A percentile compares a stretch with the other conserved stretches of the same genome.
These are phyloP conservation scores for Meteorus colon DNA, from an alignment of 2,888 invertebrate genomes.

Conservation along the genomic window DNA sequence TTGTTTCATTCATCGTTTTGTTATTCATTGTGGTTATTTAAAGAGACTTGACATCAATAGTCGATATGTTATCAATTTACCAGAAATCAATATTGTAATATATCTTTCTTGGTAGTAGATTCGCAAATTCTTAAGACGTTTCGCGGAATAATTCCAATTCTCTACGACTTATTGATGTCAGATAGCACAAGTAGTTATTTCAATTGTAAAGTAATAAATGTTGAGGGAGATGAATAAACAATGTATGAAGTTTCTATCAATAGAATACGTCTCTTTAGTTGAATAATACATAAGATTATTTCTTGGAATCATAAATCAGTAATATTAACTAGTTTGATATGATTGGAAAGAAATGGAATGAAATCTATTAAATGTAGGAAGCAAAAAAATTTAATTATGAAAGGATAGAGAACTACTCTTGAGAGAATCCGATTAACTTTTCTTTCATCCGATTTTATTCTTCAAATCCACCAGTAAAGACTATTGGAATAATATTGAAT, in stretches of 20 bases:
- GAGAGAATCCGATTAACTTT: constrained; percentile 46
- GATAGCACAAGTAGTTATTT: too few species aligned
- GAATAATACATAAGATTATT: background rate
- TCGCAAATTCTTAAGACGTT: too few species aligned
- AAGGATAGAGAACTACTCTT: constrained; percentile 37
- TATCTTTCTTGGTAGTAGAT: too few species aligned
- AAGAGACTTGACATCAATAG: background rate
- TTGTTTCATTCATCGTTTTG: background rate
- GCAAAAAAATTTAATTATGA: constrained; percentile 43
- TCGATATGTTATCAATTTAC: background rate
- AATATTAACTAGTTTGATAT: background rate
- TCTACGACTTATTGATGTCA: too few species aligned
- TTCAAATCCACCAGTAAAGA: constrained; percentile 18
- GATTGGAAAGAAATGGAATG: background rate
- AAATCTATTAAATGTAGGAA: background rate
- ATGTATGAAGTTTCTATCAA: background rate
- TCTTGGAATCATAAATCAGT: background rate
- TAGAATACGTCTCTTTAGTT: background rate
- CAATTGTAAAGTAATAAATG: too few species aligned
- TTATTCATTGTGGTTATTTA: background rate
- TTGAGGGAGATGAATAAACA: too few species aligned
- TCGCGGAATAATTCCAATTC: too few species aligned
- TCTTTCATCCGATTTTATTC: constrained; percentile 19
- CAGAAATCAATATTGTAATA: too few species aligned
- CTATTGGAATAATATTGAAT: background rate